phyloP scores from a whole-genome alignment of 2,797 vertebrate genomes.

The Margarornis squamiger region DNA sequence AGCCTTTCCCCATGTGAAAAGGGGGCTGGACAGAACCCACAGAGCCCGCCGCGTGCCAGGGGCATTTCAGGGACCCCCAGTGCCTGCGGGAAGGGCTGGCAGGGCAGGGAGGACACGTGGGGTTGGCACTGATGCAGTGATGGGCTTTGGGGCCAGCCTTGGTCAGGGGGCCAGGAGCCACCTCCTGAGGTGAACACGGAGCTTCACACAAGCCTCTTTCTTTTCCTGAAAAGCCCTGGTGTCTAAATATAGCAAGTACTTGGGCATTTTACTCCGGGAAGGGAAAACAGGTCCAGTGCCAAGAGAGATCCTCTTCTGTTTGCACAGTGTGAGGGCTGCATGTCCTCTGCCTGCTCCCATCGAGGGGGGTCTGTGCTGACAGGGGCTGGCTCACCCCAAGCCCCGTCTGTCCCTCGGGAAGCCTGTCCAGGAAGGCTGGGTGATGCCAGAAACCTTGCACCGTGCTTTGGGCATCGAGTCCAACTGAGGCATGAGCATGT shows the following conservation, averaged over 20 bases:
- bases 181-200: neutral
- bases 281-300: constrained; percentile 25
- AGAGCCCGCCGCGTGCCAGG: neutral
- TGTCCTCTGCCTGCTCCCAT: neutral
- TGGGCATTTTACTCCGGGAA: constrained; percentile 41
- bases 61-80: accelerated
- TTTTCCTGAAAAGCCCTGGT: neutral
- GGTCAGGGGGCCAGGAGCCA: neutral
- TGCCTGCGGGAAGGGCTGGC: neutral
- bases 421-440: neutral
- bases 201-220: neutral
- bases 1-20: neutral
- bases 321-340: neutral
- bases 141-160: neutral
- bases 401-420: accelerated
- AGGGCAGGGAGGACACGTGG: neutral
- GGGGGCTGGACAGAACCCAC: neutral
- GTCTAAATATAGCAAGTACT: constrained; percentile 50
- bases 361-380: neutral
- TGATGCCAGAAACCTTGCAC: neutral
- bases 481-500: neutral
- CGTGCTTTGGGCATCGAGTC: accelerated
- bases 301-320: constrained; percentile 29
- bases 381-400: neutral
- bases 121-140: accelerated